Percentiles rank a stretch among this genome's conserved stretches.
These are phyloP conservation scores for Liopterus haemorrhoidalis DNA, from an alignment of 2,888 invertebrate genomes.

Conservation along the genomic window DNA sequence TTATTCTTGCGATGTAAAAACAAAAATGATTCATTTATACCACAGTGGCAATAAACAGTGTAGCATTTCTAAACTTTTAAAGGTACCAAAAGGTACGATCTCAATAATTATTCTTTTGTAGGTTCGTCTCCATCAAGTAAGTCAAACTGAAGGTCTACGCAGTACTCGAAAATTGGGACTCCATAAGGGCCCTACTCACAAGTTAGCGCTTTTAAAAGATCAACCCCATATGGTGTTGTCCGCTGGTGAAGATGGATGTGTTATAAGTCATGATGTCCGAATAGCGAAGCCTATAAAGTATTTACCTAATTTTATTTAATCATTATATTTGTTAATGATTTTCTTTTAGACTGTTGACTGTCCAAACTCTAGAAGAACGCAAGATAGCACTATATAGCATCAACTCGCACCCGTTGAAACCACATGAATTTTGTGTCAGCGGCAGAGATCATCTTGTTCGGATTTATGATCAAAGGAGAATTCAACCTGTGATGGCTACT, in stretches of 20 bases:
- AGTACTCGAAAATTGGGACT: slow-evolving; percentile 57
- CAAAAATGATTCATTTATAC: too few relatives aligned
- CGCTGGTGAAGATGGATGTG: slow-evolving; percentile 82
- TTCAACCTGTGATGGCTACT: slow-evolving; percentile 24
- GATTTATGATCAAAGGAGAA: slow-evolving; percentile 66
- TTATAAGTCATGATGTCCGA: slow-evolving; percentile 77
- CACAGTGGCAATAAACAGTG: too few relatives aligned
- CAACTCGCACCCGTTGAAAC: slow-evolving; percentile 71
- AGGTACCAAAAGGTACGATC: too few relatives aligned
- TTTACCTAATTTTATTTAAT: slow-evolving; percentile 29
- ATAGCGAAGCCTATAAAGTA: slow-evolving; percentile 60
- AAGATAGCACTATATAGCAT: slow-evolving; percentile 82
- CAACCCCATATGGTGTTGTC: slow-evolving; percentile 74
- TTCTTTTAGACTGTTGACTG: slow-evolving; percentile 51
- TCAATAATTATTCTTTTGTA: slow-evolving; percentile 36
- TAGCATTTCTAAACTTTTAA: too few relatives aligned
- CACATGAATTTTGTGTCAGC: slow-evolving; percentile 73
- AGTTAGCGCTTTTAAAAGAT: slow-evolving; percentile 69
- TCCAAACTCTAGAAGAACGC: slow-evolving; percentile 51
- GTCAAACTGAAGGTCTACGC: slow-evolving; percentile 48
- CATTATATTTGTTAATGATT: slow-evolving; percentile 18
- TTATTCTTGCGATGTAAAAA: too few relatives aligned
- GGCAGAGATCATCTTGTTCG: slow-evolving; percentile 76
- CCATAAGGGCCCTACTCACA: slow-evolving; percentile 75
- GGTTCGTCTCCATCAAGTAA: slow-evolving; percentile 57